Evolutionary conservation across 2,888 invertebrate genomes (phyloP).

Genomic region (Leptopilina myrica): DNA sequence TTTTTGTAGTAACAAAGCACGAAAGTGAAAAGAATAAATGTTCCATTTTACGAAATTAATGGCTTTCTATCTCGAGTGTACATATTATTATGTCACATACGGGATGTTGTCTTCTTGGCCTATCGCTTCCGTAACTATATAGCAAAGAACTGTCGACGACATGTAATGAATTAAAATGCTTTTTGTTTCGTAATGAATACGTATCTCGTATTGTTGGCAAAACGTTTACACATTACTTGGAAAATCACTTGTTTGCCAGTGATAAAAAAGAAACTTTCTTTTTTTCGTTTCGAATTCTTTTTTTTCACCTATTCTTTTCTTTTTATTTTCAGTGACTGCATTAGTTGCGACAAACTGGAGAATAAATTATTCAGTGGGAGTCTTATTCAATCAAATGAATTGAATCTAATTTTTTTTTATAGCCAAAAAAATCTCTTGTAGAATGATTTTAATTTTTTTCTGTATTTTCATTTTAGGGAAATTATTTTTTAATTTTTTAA

Average conservation of each 20-base stretch:
- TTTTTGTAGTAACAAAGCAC: neutral
- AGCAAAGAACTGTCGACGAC: conserved; percentile 23
- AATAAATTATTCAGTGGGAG: too few species aligned
- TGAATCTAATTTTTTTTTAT: too few species aligned
- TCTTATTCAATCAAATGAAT: too few species aligned
- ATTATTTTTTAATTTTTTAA: too few species aligned
- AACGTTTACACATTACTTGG: neutral
- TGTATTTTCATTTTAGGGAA: too few species aligned
- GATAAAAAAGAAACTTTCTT: neutral
- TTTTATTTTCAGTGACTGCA: neutral
- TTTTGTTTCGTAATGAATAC: conserved; percentile 20
- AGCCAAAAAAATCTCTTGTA: too few species aligned
- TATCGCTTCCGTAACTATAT: conserved; percentile 33
- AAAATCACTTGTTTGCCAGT: neutral
- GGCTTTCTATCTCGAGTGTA: conserved; percentile 20
- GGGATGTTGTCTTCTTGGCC: conserved; percentile 35
- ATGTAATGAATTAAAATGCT: conserved; percentile 26
- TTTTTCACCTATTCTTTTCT: neutral
- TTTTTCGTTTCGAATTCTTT: neutral
- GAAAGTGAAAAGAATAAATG: neutral
- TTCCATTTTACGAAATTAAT: neutral
- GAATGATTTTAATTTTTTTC: too few species aligned
- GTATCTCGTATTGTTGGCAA: neutral
- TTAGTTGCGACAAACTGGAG: too few species aligned
- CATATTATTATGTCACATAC: conserved; percentile 24